phyloP scores from a whole-genome alignment of 2,888 invertebrate genomes.

The Buathra laborator region DNA sequence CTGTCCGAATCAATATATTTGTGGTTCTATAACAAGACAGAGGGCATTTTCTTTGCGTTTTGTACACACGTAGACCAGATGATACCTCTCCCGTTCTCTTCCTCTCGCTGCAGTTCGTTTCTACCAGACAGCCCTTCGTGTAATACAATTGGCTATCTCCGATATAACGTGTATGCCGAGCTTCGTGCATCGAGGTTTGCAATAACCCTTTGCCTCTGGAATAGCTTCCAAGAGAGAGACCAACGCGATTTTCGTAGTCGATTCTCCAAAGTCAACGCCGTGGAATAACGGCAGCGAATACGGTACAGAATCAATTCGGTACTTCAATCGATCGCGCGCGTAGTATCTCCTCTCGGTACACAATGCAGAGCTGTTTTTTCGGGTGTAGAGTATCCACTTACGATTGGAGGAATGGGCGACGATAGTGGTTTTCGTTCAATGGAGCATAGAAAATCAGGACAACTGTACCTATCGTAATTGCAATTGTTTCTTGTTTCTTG shows the following conservation, averaged over 20 bases:
- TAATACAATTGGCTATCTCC: slow-evolving; percentile 1
- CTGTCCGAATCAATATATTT: slow-evolving; percentile 38
- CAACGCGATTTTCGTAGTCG: slow-evolving; percentile 54
- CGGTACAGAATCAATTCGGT: slow-evolving; percentile 55
- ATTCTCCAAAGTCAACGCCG: slow-evolving; percentile 60
- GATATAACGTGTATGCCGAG: slow-evolving; percentile 5
- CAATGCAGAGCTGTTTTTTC: neutral
- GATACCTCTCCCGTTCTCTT: slow-evolving; percentile 28
- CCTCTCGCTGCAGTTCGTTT: slow-evolving; percentile 14
- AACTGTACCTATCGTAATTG: neutral
- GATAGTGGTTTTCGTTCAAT: neutral
- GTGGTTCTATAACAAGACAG: slow-evolving; percentile 32
- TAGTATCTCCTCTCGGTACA: no score
- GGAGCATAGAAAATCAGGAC: neutral
- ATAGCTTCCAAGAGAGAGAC: slow-evolving; percentile 43
- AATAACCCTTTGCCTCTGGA: slow-evolving; percentile 60
- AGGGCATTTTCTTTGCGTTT: slow-evolving; percentile 37
- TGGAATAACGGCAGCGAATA: slow-evolving; percentile 59
- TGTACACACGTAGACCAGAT: slow-evolving; percentile 20
- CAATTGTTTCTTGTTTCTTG: slow-evolving; percentile 5
- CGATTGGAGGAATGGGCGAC: slow-evolving; percentile 5
- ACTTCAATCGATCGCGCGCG: slow-evolving; percentile 21
- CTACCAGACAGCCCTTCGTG: neutral
- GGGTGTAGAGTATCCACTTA: slow-evolving; percentile 7
- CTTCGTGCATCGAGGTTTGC: slow-evolving; percentile 39